Percentiles rank a stretch among this genome's conserved stretches.
Conservation (phyloP, 1,140 invertebrate genomes). For the Bombus consobrinus region DNA sequence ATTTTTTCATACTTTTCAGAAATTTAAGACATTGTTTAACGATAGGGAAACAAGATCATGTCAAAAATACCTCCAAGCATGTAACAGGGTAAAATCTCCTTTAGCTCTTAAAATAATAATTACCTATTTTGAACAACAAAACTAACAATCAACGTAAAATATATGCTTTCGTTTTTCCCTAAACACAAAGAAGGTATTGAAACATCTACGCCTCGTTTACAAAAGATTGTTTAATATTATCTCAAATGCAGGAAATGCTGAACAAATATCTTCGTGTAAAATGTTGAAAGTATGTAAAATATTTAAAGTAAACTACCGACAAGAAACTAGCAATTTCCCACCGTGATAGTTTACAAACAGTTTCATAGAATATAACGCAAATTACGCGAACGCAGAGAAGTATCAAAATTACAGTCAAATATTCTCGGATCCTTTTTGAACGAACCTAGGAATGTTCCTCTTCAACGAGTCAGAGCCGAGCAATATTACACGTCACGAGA, state of each 20-base stretch:
- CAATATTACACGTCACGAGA: constrained; percentile 40
- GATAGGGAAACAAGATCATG: too few relatives aligned
- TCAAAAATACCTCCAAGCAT: too few relatives aligned
- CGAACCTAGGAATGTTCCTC: neutral
- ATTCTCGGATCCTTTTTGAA: neutral
- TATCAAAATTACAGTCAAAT: neutral
- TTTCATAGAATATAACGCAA: neutral
- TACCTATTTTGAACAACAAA: too few relatives aligned
- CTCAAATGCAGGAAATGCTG: neutral
- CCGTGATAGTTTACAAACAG: too few relatives aligned
- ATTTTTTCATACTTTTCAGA: neutral
- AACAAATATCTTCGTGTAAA: neutral
- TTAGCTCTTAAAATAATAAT: neutral
- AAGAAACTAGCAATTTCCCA: fast-evolving
- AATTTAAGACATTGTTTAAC: too few relatives aligned
- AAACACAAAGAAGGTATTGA: neutral
- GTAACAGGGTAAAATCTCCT: too few relatives aligned
- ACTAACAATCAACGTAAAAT: neutral
- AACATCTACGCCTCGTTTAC: neutral
- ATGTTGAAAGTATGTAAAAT: neutral
- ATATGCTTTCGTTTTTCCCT: neutral
- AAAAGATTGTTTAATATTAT: neutral
- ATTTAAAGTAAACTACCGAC: neutral
- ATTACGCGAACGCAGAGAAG: neutral
- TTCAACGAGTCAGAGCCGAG: neutral